Evolutionary conservation across 1,140 invertebrate species (phyloP).

Genomic region (Goniozus legneri): DNA sequence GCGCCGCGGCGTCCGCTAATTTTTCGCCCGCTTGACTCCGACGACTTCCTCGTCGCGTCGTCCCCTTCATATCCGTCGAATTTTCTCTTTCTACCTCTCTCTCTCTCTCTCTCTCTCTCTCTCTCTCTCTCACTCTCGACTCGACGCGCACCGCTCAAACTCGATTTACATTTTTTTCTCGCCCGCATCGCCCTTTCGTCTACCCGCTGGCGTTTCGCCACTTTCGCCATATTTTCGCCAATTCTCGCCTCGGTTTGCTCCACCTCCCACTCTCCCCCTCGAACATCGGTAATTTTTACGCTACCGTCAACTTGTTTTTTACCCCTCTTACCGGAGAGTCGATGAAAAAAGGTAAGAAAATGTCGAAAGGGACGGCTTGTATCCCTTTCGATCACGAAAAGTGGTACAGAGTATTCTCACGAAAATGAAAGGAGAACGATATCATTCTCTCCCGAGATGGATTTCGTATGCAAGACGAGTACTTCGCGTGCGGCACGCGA

Average conservation of each 20-base stretch:
- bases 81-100: not conserved
- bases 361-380: too few species aligned
- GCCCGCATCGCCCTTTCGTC: too few species aligned
- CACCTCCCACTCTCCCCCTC: not conserved
- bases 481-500: too few species aligned
- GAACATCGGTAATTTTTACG: too few species aligned
- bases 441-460: too few species aligned
- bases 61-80: not conserved
- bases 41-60: not conserved
- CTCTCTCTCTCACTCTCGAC: constrained; percentile 3
- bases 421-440: too few species aligned
- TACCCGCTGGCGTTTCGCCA: not conserved
- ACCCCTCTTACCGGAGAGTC: too few species aligned
- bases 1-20: not conserved
- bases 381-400: too few species aligned
- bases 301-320: too few species aligned
- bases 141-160: not conserved
- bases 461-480: too few species aligned
- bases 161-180: not conserved
- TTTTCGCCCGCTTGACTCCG: not conserved
- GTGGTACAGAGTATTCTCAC: too few species aligned
- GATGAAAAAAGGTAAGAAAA: too few species aligned
- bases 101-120: not conserved
- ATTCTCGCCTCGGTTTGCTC: not conserved
- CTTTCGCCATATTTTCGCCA: not conserved